phyloP scores from a whole-genome alignment of 2,888 invertebrate species.

The Apodemia duryi region DNA sequence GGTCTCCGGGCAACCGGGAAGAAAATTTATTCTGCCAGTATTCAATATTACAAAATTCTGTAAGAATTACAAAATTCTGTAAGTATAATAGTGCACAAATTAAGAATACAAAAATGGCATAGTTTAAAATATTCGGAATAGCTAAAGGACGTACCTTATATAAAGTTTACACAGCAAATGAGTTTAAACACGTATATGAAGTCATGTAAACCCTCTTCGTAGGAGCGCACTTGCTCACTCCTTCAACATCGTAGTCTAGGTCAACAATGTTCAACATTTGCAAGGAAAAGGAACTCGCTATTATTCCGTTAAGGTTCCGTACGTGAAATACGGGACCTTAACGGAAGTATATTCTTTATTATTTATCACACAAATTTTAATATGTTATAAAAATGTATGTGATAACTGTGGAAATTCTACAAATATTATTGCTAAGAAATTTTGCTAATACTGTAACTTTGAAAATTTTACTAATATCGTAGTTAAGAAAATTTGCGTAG shows the following conservation, averaged over 20 bases:
- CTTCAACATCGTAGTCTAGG: constrained; percentile 5
- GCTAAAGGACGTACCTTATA: neutral
- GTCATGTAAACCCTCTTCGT: constrained; percentile 1
- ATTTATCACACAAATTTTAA: neutral
- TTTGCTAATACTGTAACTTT: too few species aligned
- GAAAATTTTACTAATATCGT: too few species aligned
- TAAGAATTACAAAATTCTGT: too few species aligned
- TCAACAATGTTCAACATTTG: constrained; percentile 11
- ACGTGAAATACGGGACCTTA: neutral
- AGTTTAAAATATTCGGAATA: too few species aligned
- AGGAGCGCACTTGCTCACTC: constrained; percentile 6
- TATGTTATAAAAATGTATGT: neutral
- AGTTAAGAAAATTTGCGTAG: too few species aligned
- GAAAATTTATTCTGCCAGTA: too few species aligned
- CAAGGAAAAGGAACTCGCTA: constrained; percentile 8
- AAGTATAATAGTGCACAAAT: too few species aligned
- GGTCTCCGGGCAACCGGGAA: too few species aligned
- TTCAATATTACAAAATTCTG: too few species aligned
- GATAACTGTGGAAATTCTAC: too few species aligned
- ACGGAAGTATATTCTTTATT: neutral
- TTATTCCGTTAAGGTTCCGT: constrained; percentile 1
- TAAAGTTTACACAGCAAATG: neutral
- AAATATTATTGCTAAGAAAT: too few species aligned
- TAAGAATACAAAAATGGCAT: too few species aligned
- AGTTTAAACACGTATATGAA: constrained; percentile 4